Evolutionary conservation across 1,140 invertebrate species (phyloP).

Genomic region (Hyphantria cunea): DNA sequence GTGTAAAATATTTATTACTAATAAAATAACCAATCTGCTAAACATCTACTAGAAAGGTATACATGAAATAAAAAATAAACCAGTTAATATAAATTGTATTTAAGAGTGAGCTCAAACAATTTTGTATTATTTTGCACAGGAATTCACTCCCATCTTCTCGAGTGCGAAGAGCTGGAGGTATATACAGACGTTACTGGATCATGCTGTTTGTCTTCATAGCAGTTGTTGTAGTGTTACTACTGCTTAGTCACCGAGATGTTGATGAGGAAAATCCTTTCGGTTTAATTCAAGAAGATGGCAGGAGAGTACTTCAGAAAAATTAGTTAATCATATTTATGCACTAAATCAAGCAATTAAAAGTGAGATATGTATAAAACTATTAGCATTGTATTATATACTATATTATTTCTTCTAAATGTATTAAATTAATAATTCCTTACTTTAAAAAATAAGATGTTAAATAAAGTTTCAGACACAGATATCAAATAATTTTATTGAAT

Average conservation of each 20-base stretch:
- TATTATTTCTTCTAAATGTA: constrained; percentile 13
- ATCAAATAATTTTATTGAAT: constrained; percentile 21
- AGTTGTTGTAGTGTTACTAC: constrained; percentile 53
- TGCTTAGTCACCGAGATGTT: constrained; percentile 62
- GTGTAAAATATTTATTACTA: no score
- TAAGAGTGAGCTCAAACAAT: background rate
- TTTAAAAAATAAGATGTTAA: constrained; percentile 30
- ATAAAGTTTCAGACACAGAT: constrained; percentile 22
- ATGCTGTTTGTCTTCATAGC: constrained; percentile 55
- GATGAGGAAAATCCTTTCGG: constrained; percentile 69
- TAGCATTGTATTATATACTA: constrained; percentile 26
- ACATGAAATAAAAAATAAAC: no score
- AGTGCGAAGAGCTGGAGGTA: constrained; percentile 64
- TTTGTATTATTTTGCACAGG: constrained; percentile 41
- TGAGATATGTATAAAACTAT: constrained; percentile 28
- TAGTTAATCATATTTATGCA: constrained; percentile 42
- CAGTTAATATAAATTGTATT: no score
- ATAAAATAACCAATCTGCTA: no score
- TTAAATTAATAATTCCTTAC: constrained; percentile 19
- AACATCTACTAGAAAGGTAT: no score
- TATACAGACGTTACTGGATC: constrained; percentile 70
- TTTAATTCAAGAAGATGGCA: constrained; percentile 61
- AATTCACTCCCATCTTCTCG: constrained; percentile 69
- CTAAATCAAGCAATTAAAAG: constrained; percentile 66
- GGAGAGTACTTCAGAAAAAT: constrained; percentile 73